Evolutionary conservation across 2,888 invertebrate species (phyloP), one percentile per base, ranked within the genome.

Genomic region (Pheosia tremula): DNA sequence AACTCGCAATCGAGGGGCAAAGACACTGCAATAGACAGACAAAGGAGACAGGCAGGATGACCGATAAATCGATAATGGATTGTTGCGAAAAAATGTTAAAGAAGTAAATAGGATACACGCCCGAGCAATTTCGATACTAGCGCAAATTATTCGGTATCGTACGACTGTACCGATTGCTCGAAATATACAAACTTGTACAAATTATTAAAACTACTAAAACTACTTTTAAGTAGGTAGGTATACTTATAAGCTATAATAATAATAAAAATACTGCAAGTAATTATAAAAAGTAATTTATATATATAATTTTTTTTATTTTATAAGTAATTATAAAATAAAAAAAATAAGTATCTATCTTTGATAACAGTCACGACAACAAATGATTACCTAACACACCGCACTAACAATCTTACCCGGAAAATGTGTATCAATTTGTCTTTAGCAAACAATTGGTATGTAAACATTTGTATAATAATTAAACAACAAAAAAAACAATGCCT

Each of bases 31-130:
- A 50, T 6, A 50, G 50, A 24, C 5, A 41, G 10, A 8, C 6
- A 47, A 47, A 47, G 10, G 10, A 50, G 24, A 24, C 24, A 24
- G 53, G 37, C 37, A 37, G 53, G 37, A 37, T 53, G 11, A 11
- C 9, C 53, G 53, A 50, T 37, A 53, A 50, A 13, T 53, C 37
- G 53, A 24, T 37, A 37, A 0, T 13, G 8, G 0, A 24, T 3
- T 50, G 24, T 37, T 53, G 53, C 53, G 53, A 53, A 53, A 53
- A 37, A 11, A 4, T 5, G 53, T 53, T 37, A 53, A 53, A 37
- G 8, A 53, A 38, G 11, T 53, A 53, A 53, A 53, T 53, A 37
- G 37, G 53, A 53, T 37, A 53, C 53, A 53, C 53, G 53, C 37
- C 37, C 11, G 2, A 53, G 52, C 36, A 52, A 36, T 9, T 52